These are phyloP conservation scores for Excalfactoria chinensis DNA, from an alignment of 2,113 vertebrate genomes.

Conservation along the genomic window DNA sequence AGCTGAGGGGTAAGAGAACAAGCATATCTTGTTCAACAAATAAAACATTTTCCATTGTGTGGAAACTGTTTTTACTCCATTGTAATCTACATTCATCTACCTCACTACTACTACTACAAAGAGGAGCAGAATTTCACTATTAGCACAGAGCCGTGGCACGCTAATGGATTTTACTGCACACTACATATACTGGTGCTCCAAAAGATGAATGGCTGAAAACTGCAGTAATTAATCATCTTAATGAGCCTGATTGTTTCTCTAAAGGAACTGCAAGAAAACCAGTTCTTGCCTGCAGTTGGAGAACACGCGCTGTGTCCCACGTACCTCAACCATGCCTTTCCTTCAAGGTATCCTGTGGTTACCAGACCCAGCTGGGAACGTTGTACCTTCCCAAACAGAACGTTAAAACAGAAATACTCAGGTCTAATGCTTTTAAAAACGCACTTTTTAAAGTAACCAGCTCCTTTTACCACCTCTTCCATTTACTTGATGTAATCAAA, in stretches of 20 bases:
- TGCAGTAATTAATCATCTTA: conserved; percentile 46
- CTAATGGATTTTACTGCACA: conserved; percentile 28
- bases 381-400: not conserved
- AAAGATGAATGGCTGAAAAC: conserved; percentile 44
- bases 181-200: not conserved
- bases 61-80: not conserved
- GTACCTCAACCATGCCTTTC: not conserved
- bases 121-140: conserved; percentile 19
- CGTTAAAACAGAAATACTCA: not conserved
- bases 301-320: not conserved
- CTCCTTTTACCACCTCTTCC: not conserved
- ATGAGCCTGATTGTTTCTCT: conserved; percentile 18
- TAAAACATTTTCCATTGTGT: not conserved
- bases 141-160: not conserved
- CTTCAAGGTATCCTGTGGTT: not conserved
- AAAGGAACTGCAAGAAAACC: not conserved
- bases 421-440: not conserved
- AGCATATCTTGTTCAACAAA: not conserved
- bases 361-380: not conserved
- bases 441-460: not conserved
- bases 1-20: not conserved
- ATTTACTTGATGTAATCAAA: not conserved
- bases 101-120: not conserved
- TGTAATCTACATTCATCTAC: not conserved
- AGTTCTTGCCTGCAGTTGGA: not conserved